Base-by-base conservation (phyloP, 2,888 invertebrate genomes). In the Nomada ruficornis region DNA sequence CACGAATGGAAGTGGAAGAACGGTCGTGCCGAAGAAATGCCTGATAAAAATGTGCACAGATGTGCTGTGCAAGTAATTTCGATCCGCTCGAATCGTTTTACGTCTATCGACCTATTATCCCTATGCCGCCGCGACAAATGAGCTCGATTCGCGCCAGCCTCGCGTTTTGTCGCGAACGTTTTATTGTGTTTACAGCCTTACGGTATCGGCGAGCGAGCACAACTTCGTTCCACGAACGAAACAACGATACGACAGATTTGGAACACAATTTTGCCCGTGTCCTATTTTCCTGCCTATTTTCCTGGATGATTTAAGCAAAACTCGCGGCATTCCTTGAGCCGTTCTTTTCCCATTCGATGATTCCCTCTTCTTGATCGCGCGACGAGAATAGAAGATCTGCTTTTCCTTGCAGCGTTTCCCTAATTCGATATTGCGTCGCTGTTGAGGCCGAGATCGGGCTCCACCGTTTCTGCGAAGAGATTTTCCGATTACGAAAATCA, bases 381-480 rank as follows among this genome's bases (percentile, higher is more conserved):
- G 18, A 42, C 23, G 65, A 18, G 4, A 36, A 20, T 11, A 1
- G 47, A 15, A 15, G n/a, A 47, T 44, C 36, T 10, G 20, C 5
- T 15, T 20, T n/a, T 26, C 36, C 3, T 15, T 10, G 3, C 3
- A 3, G 5, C 7, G 13, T 0, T 23, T 52, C 20, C 11, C 20
- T 79, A 70, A 2, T 70, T 62, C 10, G 44, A n/a, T 10, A 77
- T 3, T 42, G 55, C 20, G 62, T 77, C 77, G 18, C 50, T 65
- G 47, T 71, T 80, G 0, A 67, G 0, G 50, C 70, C 76, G 36
- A 52, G 60, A 23, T 23, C 36, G 9, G 2, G 52, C 2, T 23
- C 52, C n/a, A 10, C 36, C 1, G 70, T 20, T 18, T 77, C 80
- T 71, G 76, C 60, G 59, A 69, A 74, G 29, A 44, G 67, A 75